Evolutionary conservation across 2,113 vertebrate species (phyloP), one percentile per base, ranked within the genome.

Genomic region (Dicaeum eximium): DNA sequence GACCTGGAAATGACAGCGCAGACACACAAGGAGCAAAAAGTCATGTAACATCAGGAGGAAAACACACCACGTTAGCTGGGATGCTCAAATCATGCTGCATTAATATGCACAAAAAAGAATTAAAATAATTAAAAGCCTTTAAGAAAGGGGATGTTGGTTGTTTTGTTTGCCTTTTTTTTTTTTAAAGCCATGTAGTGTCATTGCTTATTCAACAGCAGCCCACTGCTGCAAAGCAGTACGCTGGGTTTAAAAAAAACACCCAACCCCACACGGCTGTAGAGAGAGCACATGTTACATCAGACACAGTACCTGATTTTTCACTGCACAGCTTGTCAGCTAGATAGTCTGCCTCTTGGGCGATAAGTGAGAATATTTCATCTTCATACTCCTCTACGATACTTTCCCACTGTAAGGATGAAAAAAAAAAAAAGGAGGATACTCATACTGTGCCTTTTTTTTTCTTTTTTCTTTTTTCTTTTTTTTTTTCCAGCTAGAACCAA

Each of bases 231-330:
- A 91, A 97, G 93, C 90, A 80, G 91, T 61, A 95, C 78, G 40
- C 91, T 91, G 56, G 38, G 74, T 70, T 95, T 95, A 91, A 65
- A 82, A 65, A 92, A 86, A 88, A 83, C 57, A 86, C 77, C 90
- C 90, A 93, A 91, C 94, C 95, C 94, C 95, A 91, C 95, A 94
- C 77, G 54, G 83, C 90, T 96, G 91, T 84, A 95, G 72, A 81
- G 94, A 48, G 90, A 96, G 96, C 95, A 95, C 96, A 91, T 92
- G 97, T 96, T 95, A 96, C 95, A 97, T 97, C 97, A 97, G 97
- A 97, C 97, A 98, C 96, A 96, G 91, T 99, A 99, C 99, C 99
- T 99, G 99, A 98, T 93, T 98, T 95, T 96, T 96, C 96, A 92
- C 88, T 97, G 98, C 99, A 99, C 96, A 99, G 97, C 97, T 97